phyloP scores from a whole-genome alignment of 2,113 vertebrate species.

The Panurus biarmicus region DNA sequence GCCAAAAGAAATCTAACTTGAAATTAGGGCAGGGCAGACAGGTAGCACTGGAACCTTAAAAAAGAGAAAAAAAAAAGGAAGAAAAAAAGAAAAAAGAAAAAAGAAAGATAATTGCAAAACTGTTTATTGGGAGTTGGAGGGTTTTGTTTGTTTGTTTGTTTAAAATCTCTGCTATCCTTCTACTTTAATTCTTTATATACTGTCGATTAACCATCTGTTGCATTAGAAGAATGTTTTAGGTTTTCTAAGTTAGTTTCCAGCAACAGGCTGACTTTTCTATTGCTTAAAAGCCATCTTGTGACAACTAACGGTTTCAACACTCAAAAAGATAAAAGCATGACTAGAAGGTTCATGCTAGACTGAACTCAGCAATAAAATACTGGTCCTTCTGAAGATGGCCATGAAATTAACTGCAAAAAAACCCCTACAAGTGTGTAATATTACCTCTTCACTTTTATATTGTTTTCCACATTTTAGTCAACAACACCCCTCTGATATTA shows the following conservation, averaged over 20 bases:
- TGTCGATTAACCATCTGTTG: not conserved
- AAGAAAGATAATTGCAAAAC: not conserved
- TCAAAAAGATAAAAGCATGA: not conserved
- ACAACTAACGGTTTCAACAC: not conserved
- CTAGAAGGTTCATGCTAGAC: not conserved
- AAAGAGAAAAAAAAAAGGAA: not conserved
- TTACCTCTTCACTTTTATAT: not conserved
- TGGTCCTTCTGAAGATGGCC: not conserved
- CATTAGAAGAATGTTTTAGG: not conserved
- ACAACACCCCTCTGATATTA: not conserved
- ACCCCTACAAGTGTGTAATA: not conserved
- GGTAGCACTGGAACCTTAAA: not conserved
- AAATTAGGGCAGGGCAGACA: not conserved
- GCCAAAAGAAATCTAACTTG: not conserved
- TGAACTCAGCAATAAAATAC: not conserved
- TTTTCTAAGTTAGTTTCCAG: not conserved
- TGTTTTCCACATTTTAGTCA: not conserved
- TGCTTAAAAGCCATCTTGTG: not conserved
- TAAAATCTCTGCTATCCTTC: not conserved
- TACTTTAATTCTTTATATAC: not conserved
- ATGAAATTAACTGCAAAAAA: not conserved
- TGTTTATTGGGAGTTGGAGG: not conserved
- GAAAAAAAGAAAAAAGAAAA: not conserved
- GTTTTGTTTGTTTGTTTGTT: not conserved
- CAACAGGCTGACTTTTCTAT: not conserved